These are phyloP conservation scores for Tapirus indicus DNA, from an alignment of 2,797 vertebrate genomes.

Conservation along the genomic window DNA sequence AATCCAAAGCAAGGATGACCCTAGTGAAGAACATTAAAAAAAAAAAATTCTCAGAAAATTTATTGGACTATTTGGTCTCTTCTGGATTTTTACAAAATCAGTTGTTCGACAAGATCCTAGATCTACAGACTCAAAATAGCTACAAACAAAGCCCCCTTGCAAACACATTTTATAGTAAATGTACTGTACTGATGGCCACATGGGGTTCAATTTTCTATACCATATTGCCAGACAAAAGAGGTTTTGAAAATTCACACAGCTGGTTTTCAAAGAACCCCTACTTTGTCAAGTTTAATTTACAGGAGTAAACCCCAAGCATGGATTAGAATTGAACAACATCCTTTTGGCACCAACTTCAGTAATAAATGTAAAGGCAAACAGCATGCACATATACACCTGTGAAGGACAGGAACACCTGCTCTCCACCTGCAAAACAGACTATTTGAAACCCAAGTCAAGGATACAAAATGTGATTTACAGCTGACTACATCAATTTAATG, in stretches of 20 bases:
- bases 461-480: conserved; percentile 50
- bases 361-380: conserved; percentile 75
- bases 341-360: conserved; percentile 53
- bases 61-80: neutral
- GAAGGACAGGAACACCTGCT: conserved; percentile 34
- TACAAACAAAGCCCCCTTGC: neutral
- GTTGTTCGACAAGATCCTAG: neutral
- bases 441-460: conserved; percentile 37
- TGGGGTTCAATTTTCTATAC: conserved; percentile 49
- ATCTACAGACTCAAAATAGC: neutral
- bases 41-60: neutral
- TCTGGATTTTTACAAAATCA: conserved; percentile 12
- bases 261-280: conserved; percentile 74
- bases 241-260: conserved; percentile 63
- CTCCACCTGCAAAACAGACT: conserved; percentile 15
- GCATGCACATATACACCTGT: conserved; percentile 58
- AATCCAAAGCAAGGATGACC: neutral
- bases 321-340: conserved; percentile 80
- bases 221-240: conserved; percentile 56
- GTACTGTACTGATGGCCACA: neutral
- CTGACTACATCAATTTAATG: conserved; percentile 32
- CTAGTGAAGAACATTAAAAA: neutral
- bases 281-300: conserved; percentile 75
- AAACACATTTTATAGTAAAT: conserved; percentile 36
- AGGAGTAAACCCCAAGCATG: conserved; percentile 79